phyloP scores from a whole-genome alignment of 2,797 vertebrate genomes.

The Microhierax caerulescens region DNA sequence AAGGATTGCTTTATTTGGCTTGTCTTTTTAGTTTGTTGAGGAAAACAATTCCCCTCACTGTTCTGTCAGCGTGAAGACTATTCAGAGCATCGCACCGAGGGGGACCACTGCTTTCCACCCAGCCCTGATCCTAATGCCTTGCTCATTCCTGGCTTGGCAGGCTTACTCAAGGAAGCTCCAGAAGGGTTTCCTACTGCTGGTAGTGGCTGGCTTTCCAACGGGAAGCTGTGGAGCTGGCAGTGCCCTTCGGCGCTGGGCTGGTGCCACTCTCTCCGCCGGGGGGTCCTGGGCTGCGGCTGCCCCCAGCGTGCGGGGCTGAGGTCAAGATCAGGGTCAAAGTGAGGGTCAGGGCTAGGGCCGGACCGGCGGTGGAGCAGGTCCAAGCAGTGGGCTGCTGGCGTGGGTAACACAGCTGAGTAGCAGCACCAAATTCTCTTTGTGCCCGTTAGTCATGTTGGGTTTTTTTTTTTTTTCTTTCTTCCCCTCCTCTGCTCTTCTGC shows the following conservation, averaged over 20 bases:
- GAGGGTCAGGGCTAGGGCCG: no score
- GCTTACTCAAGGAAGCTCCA: neutral
- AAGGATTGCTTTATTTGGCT: neutral
- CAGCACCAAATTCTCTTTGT: neutral
- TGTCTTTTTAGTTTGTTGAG: neutral
- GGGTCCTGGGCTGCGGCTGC: neutral
- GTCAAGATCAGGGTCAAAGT: no score
- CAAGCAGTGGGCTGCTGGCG: no score
- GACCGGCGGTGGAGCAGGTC: neutral
- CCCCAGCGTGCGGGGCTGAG: neutral
- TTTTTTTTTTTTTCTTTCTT: neutral
- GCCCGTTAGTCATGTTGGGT: neutral
- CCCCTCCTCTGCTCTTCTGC: neutral
- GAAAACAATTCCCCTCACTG: neutral
- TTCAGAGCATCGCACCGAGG: accelerated
- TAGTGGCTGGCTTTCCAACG: accelerated
- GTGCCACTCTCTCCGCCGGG: neutral
- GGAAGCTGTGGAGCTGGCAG: neutral
- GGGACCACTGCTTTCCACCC: neutral
- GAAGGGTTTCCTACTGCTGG: no score
- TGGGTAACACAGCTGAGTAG: neutral
- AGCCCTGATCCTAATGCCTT: neutral
- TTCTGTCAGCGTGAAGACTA: neutral
- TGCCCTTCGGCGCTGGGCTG: neutral
- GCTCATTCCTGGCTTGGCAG: neutral